Percentiles rank a stretch among this genome's conserved stretches.
Evolutionary conservation across 2,113 vertebrate species (phyloP).

Genomic region (Salvelinus alpinus): DNA sequence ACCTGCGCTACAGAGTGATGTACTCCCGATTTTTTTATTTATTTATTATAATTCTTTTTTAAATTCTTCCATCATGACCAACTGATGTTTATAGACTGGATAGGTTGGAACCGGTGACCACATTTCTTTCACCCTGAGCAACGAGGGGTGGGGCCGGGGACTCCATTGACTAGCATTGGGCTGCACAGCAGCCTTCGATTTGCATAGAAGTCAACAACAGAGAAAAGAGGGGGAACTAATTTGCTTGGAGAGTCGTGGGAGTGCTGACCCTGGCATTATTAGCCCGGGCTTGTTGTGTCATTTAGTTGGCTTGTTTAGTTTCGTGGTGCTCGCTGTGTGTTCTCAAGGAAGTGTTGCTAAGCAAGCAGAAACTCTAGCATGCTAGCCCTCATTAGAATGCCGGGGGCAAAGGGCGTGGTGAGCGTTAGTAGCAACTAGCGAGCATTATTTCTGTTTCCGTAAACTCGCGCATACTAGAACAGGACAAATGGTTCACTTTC

Average conservation of each 20-base stretch:
- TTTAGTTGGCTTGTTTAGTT: background rate
- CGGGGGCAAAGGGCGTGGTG: background rate
- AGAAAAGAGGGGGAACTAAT: background rate
- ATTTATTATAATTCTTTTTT: too few species aligned
- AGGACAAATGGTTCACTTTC: background rate
- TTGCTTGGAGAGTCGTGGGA: background rate
- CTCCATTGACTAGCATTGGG: too few species aligned
- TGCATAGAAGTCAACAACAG: background rate
- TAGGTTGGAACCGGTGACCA: too few species aligned
- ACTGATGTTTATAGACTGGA: too few species aligned
- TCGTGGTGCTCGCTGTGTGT: background rate
- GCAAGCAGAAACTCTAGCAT: background rate
- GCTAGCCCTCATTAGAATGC: slow-evolving; percentile 1
- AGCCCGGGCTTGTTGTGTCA: background rate
- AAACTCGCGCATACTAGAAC: background rate
- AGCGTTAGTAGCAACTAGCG: too few species aligned
- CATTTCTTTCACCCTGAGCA: too few species aligned
- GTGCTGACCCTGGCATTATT: background rate
- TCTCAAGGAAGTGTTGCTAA: background rate
- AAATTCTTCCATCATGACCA: too few species aligned
- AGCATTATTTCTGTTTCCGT: background rate
- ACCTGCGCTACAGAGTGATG: background rate
- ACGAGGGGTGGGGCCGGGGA: too few species aligned
- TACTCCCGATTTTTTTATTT: too few species aligned
- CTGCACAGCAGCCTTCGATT: background rate